Conservation (phyloP, 2,888 invertebrate genomes). For the Sclerodermus sp. region DNA sequence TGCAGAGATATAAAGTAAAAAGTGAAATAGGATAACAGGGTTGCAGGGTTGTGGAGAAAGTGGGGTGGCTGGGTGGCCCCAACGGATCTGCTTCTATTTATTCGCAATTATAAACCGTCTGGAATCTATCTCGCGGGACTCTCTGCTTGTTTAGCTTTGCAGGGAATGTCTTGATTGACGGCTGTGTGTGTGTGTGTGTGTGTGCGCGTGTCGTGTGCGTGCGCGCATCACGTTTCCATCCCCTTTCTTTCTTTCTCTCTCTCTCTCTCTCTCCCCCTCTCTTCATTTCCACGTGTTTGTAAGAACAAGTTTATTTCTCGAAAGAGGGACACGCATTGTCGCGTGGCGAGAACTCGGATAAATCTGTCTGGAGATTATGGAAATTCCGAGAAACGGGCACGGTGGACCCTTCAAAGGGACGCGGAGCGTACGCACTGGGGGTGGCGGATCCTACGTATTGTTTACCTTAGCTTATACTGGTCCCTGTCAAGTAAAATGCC, state of each 20-base stretch:
- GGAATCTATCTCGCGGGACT: constrained; percentile 25
- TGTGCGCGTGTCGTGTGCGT: constrained; percentile 6
- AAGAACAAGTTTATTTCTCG: constrained; percentile 7
- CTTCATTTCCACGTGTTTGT: too few species aligned
- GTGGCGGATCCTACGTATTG: constrained; percentile 4
- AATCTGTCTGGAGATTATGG: constrained; percentile 41
- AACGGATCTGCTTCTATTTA: constrained; percentile 32
- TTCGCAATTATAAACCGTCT: constrained; percentile 41
- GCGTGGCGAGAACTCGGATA: constrained; percentile 19
- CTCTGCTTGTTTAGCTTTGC: constrained; percentile 32
- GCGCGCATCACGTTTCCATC: too few species aligned
- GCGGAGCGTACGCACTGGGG: background rate
- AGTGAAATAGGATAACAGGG: too few species aligned
- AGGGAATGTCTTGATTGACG: constrained; percentile 34
- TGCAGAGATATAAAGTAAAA: too few species aligned
- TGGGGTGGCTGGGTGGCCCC: background rate
- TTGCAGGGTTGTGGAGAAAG: too few species aligned
- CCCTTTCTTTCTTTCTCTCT: too few species aligned
- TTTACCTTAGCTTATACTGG: constrained; percentile 1
- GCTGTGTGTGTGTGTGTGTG: constrained; percentile 18
- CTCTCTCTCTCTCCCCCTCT: too few species aligned
- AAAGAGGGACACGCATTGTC: background rate
- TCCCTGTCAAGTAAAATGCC: background rate
- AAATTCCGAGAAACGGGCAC: constrained; percentile 36
- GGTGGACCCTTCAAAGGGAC: constrained; percentile 20